Base-by-base conservation (phyloP, 2,113 vertebrate genomes). In the Mesoclemmys tuberculata region DNA sequence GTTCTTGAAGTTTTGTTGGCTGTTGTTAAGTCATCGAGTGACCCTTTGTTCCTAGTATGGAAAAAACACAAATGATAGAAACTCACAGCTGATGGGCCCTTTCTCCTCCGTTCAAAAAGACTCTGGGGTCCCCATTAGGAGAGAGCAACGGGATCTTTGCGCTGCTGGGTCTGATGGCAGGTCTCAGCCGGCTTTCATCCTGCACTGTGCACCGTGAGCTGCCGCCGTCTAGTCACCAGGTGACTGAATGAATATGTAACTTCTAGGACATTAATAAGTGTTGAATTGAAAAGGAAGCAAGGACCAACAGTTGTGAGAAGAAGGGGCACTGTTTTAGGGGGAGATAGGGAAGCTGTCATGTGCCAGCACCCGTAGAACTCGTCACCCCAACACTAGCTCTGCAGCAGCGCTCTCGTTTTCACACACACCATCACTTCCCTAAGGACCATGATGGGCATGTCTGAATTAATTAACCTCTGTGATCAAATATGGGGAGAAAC, bases 81-180 rank as follows among this genome's bases (percentile, higher is more conserved):
- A 38, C 0, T 4, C 2, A 0, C 31, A 64, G 82, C 61, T 35
- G 61, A 31, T n/a, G 58, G 13, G 58, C 5, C 26, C 58, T 64
- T 35, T 35, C 31, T 64, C 61, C 6, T 46, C 46, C 8, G 4
- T 35, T 64, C 29, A 6, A 35, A 18, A 31, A 31, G 61, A 16
- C 31, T 35, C 31, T 35, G 58, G 31, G 27, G 14, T 35, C 31
- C 61, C 31, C 31, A 35, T 14, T 35, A 35, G 61, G 58, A 31
- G 2, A 61, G 27, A 16, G 5, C 31, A 64, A 35, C 35, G 31
- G 13, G 61, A 35, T 64, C 31, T 64, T 64, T 64, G 31, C 7
- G 58, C 58, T 61, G 12, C 6, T 10, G 58, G 58, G 29, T 61
- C 58, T 27, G 27, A 26, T 61, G 58, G 31, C 31, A 64, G 58